Evolutionary conservation across 2,797 vertebrate species (phyloP).

Genomic region (Leptodactylus fallax): DNA sequence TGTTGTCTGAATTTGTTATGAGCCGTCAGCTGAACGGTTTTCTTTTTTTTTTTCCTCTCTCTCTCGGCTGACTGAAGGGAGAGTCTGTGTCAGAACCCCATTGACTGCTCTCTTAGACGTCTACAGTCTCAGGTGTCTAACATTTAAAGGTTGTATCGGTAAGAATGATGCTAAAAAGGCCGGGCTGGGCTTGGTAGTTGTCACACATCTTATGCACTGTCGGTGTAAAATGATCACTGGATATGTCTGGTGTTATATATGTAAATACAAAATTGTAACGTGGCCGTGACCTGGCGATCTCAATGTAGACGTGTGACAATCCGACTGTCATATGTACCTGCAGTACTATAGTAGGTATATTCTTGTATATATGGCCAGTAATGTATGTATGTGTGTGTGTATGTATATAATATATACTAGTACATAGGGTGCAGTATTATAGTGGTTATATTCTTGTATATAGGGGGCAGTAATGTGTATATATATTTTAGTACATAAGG

Average conservation of each 20-base stretch:
- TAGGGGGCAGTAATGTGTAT: too few relatives aligned
- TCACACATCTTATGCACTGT: background rate
- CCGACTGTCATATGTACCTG: too few relatives aligned
- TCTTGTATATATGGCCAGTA: too few relatives aligned
- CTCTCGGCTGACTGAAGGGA: slow-evolving; percentile 1
- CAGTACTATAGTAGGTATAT: too few relatives aligned
- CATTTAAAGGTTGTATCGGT: background rate
- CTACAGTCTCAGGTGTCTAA: background rate
- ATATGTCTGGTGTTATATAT: background rate
- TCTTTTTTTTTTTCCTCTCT: background rate
- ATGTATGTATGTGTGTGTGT: too few relatives aligned
- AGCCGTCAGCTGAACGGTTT: slow-evolving; percentile 22
- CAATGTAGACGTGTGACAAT: too few relatives aligned
- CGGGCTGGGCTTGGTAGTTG: background rate
- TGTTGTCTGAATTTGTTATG: slow-evolving; percentile 64
- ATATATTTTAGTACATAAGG: background rate
- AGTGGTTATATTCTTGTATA: background rate
- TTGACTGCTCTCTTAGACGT: background rate
- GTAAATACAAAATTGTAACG: too few relatives aligned
- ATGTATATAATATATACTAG: background rate
- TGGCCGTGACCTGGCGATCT: too few relatives aligned
- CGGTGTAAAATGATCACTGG: background rate
- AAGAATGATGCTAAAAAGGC: background rate
- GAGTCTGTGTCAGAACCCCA: slow-evolving; percentile 1
- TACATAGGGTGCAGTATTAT: background rate